Evolutionary conservation across 2,113 vertebrate species (phyloP), one percentile per base, ranked within the genome.

Genomic region (Tyto alba): DNA sequence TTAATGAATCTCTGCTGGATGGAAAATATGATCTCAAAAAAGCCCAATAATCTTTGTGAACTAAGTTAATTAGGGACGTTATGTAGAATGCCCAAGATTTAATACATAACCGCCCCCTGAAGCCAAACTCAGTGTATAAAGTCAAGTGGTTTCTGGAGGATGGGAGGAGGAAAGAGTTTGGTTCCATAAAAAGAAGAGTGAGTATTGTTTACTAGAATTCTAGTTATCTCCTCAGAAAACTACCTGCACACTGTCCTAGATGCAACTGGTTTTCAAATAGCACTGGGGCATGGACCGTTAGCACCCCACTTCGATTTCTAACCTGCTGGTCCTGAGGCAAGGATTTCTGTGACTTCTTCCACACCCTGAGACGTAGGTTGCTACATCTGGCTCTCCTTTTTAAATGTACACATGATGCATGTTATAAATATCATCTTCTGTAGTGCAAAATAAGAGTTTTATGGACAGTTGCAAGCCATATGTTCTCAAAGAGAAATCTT

Each of bases 401-500:
- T 78, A 78, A 93, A 89, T 23, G 34, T 69, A 62, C 30, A 53
- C 60, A 59, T 0, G 4, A 40, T 57, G 55, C n/a, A 32, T 73
- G 27, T 76, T 87, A 69, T 71, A 94, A 71, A 87, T 91, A 69
- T 68, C 27, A 26, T 75, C 48, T 82, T 92, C 52, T 89, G n/a
- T 81, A 56, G 60, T 50, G 63, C 62, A 94, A 85, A 92, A 78
- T 87, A 87, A 40, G 80, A 95, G 38, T 66, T 94, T 69, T 88
- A 41, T 66, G 67, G 85, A 69, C 71, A 62, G 74, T 88, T 95
- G 69, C 57, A 57, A 94, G 45, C 62, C 74, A 66, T 90, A 83
- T 94, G 66, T 93, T 96, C 67, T 85, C 57, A 41, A 77, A 75
- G n/a, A 64, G 41, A 85, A 93, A 87, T 89, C 38, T 85, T 87